Evolutionary conservation across 2,888 invertebrate species (phyloP).

Genomic region (Lithosia quadra): DNA sequence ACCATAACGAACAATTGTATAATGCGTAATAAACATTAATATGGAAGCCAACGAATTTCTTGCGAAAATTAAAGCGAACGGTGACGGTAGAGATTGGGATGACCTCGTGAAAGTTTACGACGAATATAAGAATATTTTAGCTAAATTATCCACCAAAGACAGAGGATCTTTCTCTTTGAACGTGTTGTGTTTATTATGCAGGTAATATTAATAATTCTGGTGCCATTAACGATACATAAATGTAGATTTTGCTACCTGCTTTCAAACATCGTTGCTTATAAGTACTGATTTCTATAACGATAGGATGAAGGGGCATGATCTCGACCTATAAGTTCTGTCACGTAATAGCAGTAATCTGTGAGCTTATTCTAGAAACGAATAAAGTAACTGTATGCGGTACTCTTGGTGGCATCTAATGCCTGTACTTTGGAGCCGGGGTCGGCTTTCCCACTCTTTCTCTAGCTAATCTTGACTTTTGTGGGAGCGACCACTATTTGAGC

Average conservation of each 20-base stretch:
- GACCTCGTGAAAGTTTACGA: constrained; percentile 61
- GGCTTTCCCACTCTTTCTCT: too few species aligned
- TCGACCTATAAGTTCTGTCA: too few species aligned
- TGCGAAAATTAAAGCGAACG: constrained; percentile 70
- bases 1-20: background rate
- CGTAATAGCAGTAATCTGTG: too few species aligned
- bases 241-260: background rate
- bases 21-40: constrained; percentile 8
- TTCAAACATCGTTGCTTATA: too few species aligned
- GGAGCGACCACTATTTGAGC: too few species aligned
- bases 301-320: too few species aligned
- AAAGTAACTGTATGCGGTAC: too few species aligned
- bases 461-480: too few species aligned
- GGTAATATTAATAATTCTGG: constrained; percentile 57
- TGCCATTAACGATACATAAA: background rate
- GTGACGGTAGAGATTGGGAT: constrained; percentile 57
- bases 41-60: constrained; percentile 76
- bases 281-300: too few species aligned
- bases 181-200: constrained; percentile 76
- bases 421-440: too few species aligned
- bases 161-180: constrained; percentile 71
- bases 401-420: too few species aligned
- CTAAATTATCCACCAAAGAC: constrained; percentile 64
- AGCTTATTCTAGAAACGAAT: too few species aligned
- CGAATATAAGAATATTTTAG: constrained; percentile 62